Evolutionary conservation across 2,797 vertebrate species (phyloP), one percentile per base, ranked within the genome.

Genomic region (Pyrrhura leucotis): DNA sequence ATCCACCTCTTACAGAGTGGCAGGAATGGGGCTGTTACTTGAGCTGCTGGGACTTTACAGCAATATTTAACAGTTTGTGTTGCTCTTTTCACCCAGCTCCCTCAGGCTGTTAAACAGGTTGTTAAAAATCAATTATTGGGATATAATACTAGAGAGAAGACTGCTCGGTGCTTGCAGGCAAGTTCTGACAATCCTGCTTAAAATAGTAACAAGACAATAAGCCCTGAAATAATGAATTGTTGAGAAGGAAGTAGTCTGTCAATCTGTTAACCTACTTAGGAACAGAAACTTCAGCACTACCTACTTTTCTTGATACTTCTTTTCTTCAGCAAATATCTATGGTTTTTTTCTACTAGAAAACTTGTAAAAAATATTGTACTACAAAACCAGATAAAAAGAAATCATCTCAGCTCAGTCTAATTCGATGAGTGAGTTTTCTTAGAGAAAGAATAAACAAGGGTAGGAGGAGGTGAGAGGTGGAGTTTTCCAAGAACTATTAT

Each of bases 171-270:
- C 39, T 84, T 88, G 45, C 40, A 40, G 86, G 25, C 76, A 54
- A 21, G 28, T 63, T 91, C 88, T 85, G 84, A 84, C 79, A 94
- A 61, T 71, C 84, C 58, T 76, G 86, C 92, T 97, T 97, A 98
- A 98, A 98, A 98, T 98, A 98, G 97, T 95, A 93, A 48, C 76
- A 95, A 96, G 94, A 96, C 96, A 96, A 89, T 93, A 91, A 95
- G 95, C 90, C 89, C 94, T 95, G 96, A 98, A 98, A 98, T 97
- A 97, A 94, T 97, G 91, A 97, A 97, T 97, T 96, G 77, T 76
- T 96, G 77, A 97, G 76, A 93, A 98, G 98, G 98, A 98, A 97
- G 97, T 98, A 96, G 98, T 96, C 97, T 98, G 97, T 98, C 98
- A 97, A 95, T 97, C 96, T 96, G 78, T 91, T 96, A 97, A 96